Percentiles rank a stretch among this genome's conserved stretches.
Evolutionary conservation across 1,140 invertebrate species (phyloP).

Genomic region (Lepidurus couesii): DNA sequence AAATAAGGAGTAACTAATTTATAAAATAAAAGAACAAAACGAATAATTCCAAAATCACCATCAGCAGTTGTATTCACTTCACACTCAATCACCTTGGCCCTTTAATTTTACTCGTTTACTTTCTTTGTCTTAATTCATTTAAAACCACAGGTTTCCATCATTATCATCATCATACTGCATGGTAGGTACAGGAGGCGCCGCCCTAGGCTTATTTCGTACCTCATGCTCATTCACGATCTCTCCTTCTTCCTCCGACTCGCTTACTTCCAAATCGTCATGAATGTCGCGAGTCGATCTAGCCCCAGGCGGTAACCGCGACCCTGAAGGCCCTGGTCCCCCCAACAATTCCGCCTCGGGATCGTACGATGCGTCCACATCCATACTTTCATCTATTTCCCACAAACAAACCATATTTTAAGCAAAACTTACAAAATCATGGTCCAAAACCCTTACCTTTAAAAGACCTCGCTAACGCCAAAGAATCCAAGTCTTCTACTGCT

Average conservation of each 20-base stretch:
- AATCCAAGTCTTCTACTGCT: slow-evolving; percentile 37
- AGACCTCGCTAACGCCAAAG: neutral
- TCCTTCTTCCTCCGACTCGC: slow-evolving; percentile 69
- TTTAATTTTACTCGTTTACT: neutral
- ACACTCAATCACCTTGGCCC: too few species aligned
- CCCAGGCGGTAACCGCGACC: slow-evolving; percentile 41
- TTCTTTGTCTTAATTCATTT: slow-evolving; percentile 35
- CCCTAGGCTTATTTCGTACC: slow-evolving; percentile 40
- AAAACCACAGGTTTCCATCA: slow-evolving; percentile 52
- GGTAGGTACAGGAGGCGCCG: slow-evolving; percentile 34
- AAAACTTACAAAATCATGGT: slow-evolving; percentile 20
- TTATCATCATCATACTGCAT: slow-evolving; percentile 47
- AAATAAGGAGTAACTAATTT: too few species aligned
- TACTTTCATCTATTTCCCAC: slow-evolving; percentile 58
- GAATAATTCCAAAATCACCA: too few species aligned
- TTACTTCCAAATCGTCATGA: slow-evolving; percentile 68
- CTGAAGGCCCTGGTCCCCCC: slow-evolving; percentile 42
- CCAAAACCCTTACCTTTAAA: slow-evolving; percentile 38
- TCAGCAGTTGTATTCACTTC: too few species aligned
- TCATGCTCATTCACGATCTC: slow-evolving; percentile 41
- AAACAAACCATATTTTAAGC: slow-evolving; percentile 26
- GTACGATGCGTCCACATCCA: slow-evolving; percentile 76
- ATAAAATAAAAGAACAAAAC: too few species aligned
- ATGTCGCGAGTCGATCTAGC: slow-evolving; percentile 52
- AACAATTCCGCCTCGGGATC: slow-evolving; percentile 53